These are phyloP conservation scores for Chamaea fasciata DNA, from an alignment of 2,113 vertebrate genomes.

Conservation along the genomic window DNA sequence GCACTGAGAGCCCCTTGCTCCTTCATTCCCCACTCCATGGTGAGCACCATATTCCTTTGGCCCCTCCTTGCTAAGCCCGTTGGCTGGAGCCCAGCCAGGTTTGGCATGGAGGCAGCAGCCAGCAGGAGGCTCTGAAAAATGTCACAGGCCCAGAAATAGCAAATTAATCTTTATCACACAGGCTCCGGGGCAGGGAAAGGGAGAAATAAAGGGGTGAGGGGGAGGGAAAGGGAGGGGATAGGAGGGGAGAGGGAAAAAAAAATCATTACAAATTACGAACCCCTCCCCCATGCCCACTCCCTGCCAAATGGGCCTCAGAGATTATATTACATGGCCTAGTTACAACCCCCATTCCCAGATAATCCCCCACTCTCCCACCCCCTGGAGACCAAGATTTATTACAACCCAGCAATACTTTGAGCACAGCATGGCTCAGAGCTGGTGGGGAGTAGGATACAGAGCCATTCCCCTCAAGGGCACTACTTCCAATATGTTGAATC, in stretches of 20 bases:
- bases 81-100: conserved; percentile 58
- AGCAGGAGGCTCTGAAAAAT: conserved; percentile 69
- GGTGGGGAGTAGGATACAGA: background rate
- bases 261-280: conserved; percentile 52
- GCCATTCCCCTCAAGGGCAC: conserved; percentile 14
- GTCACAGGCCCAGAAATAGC: conserved; percentile 71
- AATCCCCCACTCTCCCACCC: conserved; percentile 43
- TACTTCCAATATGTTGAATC: background rate
- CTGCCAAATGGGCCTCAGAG: conserved; percentile 48
- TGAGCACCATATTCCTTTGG: conserved; percentile 24
- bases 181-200: conserved; percentile 49
- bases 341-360: conserved; percentile 51
- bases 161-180: conserved; percentile 70
- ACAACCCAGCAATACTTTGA: background rate
- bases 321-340: conserved; percentile 66
- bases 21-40: conserved; percentile 4
- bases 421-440: background rate
- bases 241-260: background rate
- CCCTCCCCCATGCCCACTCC: conserved; percentile 46
- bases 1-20: background rate
- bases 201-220: conserved; percentile 10
- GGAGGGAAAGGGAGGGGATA: background rate
- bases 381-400: conserved; percentile 22
- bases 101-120: conserved; percentile 58
- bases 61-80: conserved; percentile 40